phyloP scores from a whole-genome alignment of 2,797 vertebrate species.

The Clamator glandarius region DNA sequence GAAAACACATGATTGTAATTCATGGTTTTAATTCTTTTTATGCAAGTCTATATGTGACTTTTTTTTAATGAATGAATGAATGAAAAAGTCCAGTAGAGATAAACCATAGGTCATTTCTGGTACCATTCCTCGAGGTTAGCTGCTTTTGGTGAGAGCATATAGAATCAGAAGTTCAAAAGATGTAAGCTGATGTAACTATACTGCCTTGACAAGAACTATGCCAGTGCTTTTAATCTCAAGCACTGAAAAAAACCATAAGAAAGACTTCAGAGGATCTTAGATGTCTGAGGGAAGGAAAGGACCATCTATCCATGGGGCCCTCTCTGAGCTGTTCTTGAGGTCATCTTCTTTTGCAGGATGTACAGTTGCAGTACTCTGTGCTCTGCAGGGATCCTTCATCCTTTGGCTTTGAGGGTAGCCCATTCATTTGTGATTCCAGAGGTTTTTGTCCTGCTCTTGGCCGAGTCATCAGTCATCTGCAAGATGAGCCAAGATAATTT shows the following conservation, averaged over 20 bases:
- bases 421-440: neutral
- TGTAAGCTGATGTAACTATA: neutral
- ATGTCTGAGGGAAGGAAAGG: neutral
- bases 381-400: neutral
- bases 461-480: neutral
- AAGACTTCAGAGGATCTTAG: neutral
- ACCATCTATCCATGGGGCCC: neutral
- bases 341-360: neutral
- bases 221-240: neutral
- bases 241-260: neutral
- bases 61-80: neutral
- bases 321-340: neutral
- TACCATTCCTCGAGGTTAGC: neutral
- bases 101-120: neutral
- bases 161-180: neutral
- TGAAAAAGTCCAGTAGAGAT: rapidly evolving
- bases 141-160: neutral
- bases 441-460: neutral
- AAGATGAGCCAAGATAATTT: neutral
- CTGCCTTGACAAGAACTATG: neutral
- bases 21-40: neutral
- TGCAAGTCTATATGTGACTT: neutral
- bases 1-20: neutral
- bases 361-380: neutral
- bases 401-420: neutral